Evolutionary conservation across 1,140 invertebrate species (phyloP).

Genomic region (Diploscapter pachys): DNA sequence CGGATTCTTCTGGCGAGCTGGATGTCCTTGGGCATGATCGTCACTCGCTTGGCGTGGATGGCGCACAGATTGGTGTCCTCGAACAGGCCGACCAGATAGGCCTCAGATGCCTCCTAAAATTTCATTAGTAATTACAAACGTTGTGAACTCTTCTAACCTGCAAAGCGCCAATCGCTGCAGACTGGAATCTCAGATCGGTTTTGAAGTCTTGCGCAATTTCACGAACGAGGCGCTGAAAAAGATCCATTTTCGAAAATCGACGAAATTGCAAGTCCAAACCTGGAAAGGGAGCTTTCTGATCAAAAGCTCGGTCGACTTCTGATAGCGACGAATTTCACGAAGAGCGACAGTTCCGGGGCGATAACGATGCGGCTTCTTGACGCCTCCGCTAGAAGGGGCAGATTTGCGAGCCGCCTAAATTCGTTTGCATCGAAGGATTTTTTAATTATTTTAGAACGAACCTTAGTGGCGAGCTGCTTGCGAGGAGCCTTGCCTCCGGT

Average conservation of each 20-base stretch:
- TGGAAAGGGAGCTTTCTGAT: constrained; percentile 63
- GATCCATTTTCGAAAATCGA: not conserved
- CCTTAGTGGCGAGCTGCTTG: too few relatives aligned
- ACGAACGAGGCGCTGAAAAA: constrained; percentile 60
- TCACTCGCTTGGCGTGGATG: constrained; percentile 48
- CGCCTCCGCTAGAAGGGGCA: constrained; percentile 38
- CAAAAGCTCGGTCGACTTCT: constrained; percentile 59
- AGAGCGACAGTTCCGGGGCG: not conserved
- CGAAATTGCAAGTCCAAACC: not conserved
- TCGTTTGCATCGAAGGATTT: constrained; percentile 63
- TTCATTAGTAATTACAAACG: not conserved
- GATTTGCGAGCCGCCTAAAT: constrained; percentile 67
- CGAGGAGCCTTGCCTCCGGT: too few relatives aligned
- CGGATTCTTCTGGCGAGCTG: constrained; percentile 55
- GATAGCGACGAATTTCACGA: constrained; percentile 36
- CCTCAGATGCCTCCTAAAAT: constrained; percentile 57
- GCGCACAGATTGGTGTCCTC: too few relatives aligned
- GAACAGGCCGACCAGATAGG: constrained; percentile 55
- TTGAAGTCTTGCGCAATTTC: constrained; percentile 78
- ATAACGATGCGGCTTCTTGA: not conserved
- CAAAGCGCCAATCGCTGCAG: constrained; percentile 32
- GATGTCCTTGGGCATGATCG: constrained; percentile 55
- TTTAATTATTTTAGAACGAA: constrained; percentile 67
- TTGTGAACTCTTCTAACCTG: constrained; percentile 12
- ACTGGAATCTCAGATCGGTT: constrained; percentile 33